Percentiles rank a stretch among this genome's conserved stretches.
Evolutionary conservation across 2,888 invertebrate species (phyloP).

Genomic region (Sialis lutaria): DNA sequence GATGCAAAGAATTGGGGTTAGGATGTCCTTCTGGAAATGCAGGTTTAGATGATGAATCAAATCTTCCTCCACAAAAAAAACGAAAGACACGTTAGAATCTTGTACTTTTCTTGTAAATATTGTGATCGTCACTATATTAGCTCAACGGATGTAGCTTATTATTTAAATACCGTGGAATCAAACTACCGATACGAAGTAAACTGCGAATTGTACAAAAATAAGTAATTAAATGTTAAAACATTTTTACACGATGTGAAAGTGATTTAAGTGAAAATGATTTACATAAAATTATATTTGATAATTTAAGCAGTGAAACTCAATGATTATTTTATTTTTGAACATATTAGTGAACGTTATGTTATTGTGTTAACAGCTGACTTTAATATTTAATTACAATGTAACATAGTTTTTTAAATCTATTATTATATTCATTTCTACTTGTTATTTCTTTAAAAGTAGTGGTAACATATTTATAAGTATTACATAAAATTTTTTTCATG

Average conservation of each 20-base stretch:
- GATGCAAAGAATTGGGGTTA: conserved; percentile 49
- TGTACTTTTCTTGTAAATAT: background rate
- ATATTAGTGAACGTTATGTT: too few species aligned
- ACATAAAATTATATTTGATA: background rate
- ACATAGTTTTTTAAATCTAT: too few species aligned
- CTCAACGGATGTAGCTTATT: background rate
- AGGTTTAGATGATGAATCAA: conserved; percentile 2
- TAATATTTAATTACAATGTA: too few species aligned
- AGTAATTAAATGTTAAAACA: background rate
- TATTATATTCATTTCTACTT: too few species aligned
- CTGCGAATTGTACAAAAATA: too few species aligned
- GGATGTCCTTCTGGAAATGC: conserved; percentile 23
- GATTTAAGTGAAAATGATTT: background rate
- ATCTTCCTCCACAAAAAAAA: background rate
- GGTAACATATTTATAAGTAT: too few species aligned
- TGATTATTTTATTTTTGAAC: too few species aligned
- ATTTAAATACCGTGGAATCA: background rate
- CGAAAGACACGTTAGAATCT: background rate
- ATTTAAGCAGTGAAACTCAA: too few species aligned
- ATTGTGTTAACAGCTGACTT: too few species aligned
- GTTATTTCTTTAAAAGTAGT: too few species aligned
- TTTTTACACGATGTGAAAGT: background rate
- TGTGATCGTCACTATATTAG: background rate
- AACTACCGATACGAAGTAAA: too few species aligned
- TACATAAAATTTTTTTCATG: too few species aligned